Evolutionary conservation across 2,888 invertebrate genomes (phyloP).

Genomic region (Laspeyria flexula): DNA sequence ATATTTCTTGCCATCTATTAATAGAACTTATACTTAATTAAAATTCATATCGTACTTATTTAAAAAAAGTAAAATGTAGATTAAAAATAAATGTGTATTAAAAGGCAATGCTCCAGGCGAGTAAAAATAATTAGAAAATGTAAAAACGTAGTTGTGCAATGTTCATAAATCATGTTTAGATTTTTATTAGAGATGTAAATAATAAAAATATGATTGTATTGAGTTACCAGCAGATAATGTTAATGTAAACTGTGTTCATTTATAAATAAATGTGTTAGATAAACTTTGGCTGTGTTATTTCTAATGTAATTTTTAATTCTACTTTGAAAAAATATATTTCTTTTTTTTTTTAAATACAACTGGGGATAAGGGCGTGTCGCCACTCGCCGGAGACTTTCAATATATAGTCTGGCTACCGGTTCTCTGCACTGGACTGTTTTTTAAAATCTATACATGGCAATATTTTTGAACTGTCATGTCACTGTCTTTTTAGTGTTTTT

Average conservation of each 20-base stretch:
- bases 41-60: slow-evolving; percentile 11
- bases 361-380: too few relatives aligned
- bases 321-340: too few relatives aligned
- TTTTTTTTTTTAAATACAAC: too few relatives aligned
- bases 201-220: slow-evolving; percentile 39
- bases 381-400: too few relatives aligned
- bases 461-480: too few relatives aligned
- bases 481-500: too few relatives aligned
- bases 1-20: too few relatives aligned
- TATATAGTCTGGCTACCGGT: too few relatives aligned
- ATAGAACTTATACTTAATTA: too few relatives aligned
- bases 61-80: slow-evolving; percentile 12
- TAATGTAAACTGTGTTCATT: slow-evolving; percentile 81
- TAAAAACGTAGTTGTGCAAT: slow-evolving; percentile 39
- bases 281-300: slow-evolving; percentile 18
- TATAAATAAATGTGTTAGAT: slow-evolving; percentile 79
- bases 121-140: slow-evolving; percentile 43
- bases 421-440: too few relatives aligned
- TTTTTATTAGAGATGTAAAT: slow-evolving; percentile 42
- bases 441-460: too few relatives aligned
- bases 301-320: too few relatives aligned
- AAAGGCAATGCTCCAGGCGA: slow-evolving; percentile 48
- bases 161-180: slow-evolving; percentile 35
- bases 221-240: slow-evolving; percentile 59
- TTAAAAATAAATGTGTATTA: slow-evolving; percentile 42